A percentile compares a stretch with the other conserved stretches of the same genome.
These are phyloP conservation scores for Dermatophagoides farinae DNA, from an alignment of 1,140 invertebrate species.

Conservation along the genomic window DNA sequence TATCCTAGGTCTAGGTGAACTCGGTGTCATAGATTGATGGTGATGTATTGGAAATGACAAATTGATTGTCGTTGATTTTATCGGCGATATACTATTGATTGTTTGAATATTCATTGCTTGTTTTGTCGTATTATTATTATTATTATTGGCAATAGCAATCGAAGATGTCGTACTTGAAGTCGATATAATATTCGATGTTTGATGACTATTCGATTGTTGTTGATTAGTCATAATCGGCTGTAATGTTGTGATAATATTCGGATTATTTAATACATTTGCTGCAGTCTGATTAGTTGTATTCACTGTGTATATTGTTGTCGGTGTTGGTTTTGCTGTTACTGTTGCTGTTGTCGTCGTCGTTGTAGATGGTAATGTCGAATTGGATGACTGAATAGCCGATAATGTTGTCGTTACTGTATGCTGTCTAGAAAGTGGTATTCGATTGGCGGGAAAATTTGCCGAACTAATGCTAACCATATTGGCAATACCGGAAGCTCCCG, in stretches of 20 bases:
- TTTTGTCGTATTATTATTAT: too few species aligned
- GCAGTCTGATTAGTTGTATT: too few species aligned
- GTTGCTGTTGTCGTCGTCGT: neutral
- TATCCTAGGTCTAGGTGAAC: constrained; percentile 8
- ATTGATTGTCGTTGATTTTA: neutral
- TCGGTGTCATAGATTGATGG: neutral
- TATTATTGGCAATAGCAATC: neutral
- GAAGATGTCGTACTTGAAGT: neutral
- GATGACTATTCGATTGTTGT: neutral
- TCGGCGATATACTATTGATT: neutral
- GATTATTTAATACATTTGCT: neutral
- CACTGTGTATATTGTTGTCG: too few species aligned
- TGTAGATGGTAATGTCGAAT: neutral
- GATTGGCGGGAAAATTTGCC: neutral
- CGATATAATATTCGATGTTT: neutral
- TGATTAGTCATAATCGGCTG: neutral
- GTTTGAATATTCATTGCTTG: neutral
- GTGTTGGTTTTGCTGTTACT: too few species aligned
- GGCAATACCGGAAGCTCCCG: neutral
- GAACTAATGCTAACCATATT: neutral
- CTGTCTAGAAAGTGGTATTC: neutral
- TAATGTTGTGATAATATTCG: neutral
- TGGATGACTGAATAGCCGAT: neutral
- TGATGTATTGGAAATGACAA: neutral
- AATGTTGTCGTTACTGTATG: neutral